A percentile compares a stretch with the other conserved stretches of the same genome.
Evolutionary conservation across 2,797 vertebrate species (phyloP).

Genomic region (Brachymystax lenok): DNA sequence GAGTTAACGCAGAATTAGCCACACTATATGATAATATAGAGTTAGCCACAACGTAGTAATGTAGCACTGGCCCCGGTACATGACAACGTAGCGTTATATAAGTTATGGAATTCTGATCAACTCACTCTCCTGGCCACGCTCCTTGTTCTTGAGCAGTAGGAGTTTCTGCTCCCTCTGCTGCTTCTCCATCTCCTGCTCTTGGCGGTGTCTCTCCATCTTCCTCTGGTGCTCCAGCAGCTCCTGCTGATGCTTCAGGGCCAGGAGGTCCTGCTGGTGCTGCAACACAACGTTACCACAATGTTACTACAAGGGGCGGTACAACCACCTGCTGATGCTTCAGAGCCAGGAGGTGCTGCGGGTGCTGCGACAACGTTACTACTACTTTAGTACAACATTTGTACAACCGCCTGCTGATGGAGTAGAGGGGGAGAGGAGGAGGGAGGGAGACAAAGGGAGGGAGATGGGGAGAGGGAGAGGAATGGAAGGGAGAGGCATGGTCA

Average conservation of each 20-base stretch:
- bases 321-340: too few relatives aligned
- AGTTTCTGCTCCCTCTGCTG: constrained; percentile 96
- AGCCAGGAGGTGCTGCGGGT: too few relatives aligned
- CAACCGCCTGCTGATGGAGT: background rate
- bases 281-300: background rate
- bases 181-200: constrained; percentile 94
- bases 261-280: too few relatives aligned
- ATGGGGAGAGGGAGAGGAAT: background rate
- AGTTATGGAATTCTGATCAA: constrained; percentile 26
- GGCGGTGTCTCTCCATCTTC: constrained; percentile 92
- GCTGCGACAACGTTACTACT: background rate
- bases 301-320: background rate
- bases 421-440: background rate
- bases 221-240: constrained; percentile 96
- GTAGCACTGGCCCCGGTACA: background rate
- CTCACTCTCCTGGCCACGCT: constrained; percentile 96
- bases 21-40: background rate
- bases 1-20: too few relatives aligned
- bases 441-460: background rate
- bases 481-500: background rate
- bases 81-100: background rate
- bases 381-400: background rate
- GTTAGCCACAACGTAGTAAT: background rate
- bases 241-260: constrained; percentile 81
- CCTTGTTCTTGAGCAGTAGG: constrained; percentile 95